phyloP scores from a whole-genome alignment of 2,797 vertebrate genomes.

The Malurus splendens region DNA sequence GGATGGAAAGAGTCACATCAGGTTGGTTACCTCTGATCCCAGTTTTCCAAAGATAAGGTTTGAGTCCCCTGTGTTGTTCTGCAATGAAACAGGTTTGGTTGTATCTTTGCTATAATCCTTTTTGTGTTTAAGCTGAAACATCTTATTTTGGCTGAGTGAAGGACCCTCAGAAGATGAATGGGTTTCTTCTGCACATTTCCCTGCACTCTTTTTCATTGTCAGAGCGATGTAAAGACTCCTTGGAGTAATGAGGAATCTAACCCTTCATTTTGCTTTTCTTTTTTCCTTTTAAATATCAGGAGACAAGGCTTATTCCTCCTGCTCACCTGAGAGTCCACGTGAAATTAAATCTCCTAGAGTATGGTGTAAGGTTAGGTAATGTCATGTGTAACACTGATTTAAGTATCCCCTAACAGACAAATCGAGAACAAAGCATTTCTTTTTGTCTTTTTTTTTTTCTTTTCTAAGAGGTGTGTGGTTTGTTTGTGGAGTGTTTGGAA shows the following conservation, averaged over 20 bases:
- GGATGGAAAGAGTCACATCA: slow-evolving; percentile 52
- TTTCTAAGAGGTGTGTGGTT: not conserved
- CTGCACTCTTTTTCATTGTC: not conserved
- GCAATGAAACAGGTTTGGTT: not conserved
- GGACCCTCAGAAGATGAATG: not conserved
- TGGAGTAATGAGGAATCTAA: not conserved
- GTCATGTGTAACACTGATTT: not conserved
- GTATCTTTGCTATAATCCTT: fast-evolving
- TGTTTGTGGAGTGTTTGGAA: slow-evolving; percentile 1
- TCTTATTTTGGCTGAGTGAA: not conserved
- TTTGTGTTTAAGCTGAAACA: not conserved
- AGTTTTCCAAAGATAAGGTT: slow-evolving; percentile 50
- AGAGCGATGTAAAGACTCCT: not conserved
- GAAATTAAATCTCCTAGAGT: slow-evolving; percentile 6
- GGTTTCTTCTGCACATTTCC: not conserved
- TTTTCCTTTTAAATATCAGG: not conserved
- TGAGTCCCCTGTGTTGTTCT: not conserved
- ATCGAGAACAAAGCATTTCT: not conserved
- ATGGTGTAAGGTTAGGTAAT: slow-evolving; percentile 5
- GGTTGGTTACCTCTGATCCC: slow-evolving; percentile 22
- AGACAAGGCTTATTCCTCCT: not conserved
- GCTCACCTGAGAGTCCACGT: not conserved
- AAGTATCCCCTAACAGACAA: slow-evolving; percentile 3
- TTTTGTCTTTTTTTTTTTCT: not conserved
- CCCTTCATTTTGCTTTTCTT: not conserved